Percentiles rank a stretch among this genome's conserved stretches.
These are phyloP conservation scores for Cactoblastis cactorum DNA, from an alignment of 2,888 invertebrate genomes.

Conservation along the genomic window DNA sequence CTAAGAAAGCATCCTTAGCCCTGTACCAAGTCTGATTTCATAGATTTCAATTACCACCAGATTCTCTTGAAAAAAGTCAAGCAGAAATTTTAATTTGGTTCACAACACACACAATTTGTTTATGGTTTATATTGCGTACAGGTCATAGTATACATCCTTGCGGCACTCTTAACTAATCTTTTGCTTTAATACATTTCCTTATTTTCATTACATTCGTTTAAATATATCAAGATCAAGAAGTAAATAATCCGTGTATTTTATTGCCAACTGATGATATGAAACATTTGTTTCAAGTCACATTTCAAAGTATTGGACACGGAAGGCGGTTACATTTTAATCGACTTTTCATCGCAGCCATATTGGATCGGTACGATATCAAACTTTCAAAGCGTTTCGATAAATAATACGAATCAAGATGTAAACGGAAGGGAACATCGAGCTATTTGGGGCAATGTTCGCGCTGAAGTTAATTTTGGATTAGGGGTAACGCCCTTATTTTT, in stretches of 20 bases:
- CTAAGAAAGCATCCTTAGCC: too few species aligned
- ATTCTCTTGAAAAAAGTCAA: too few species aligned
- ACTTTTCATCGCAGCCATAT: slow-evolving; percentile 7
- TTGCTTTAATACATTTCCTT: too few species aligned
- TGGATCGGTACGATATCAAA: slow-evolving; percentile 19
- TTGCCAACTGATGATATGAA: background rate
- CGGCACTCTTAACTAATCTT: too few species aligned
- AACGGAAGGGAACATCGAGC: slow-evolving; percentile 36
- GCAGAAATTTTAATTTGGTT: too few species aligned
- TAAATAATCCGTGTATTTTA: background rate
- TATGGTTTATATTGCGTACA: too few species aligned
- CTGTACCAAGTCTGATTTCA: too few species aligned
- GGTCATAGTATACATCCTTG: too few species aligned
- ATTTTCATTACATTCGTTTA: too few species aligned
- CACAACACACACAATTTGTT: too few species aligned
- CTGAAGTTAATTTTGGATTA: slow-evolving; percentile 36
- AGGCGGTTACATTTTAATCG: background rate
- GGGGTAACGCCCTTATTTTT: slow-evolving; percentile 50
- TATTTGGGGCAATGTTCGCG: slow-evolving; percentile 31
- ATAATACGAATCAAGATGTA: slow-evolving; percentile 37
- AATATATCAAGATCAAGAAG: background rate
- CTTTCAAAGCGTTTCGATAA: slow-evolving; percentile 35
- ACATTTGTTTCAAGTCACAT: background rate
- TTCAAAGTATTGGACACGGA: slow-evolving; percentile 7
- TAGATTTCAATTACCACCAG: too few species aligned